Evolutionary conservation across 2,888 invertebrate species (phyloP).

Genomic region (Atrina japonica): DNA sequence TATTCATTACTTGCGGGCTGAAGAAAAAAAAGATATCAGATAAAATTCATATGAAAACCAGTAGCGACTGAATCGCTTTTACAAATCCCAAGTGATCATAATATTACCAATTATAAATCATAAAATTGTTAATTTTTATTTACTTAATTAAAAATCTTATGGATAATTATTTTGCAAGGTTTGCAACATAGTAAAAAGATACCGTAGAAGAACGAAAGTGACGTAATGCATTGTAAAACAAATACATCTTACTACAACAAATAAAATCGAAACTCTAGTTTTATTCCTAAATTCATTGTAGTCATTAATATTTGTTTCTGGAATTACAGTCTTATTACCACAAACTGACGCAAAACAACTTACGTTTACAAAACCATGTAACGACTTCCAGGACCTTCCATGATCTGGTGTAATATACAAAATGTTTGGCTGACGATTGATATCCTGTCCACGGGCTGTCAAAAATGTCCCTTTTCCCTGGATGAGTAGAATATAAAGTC

Average conservation of each 20-base stretch:
- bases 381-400: slow-evolving; percentile 73
- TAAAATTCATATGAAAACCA: too few species aligned
- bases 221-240: too few species aligned
- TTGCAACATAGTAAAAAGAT: too few species aligned
- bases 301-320: background rate
- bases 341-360: slow-evolving; percentile 34
- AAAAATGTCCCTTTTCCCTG: slow-evolving; percentile 77
- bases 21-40: slow-evolving; percentile 3
- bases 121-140: too few species aligned
- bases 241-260: too few species aligned
- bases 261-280: too few species aligned
- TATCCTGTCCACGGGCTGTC: slow-evolving; percentile 79
- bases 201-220: too few species aligned
- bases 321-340: background rate
- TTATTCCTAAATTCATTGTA: background rate
- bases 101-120: too few species aligned
- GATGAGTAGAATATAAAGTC: slow-evolving; percentile 1
- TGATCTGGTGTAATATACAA: slow-evolving; percentile 78
- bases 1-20: slow-evolving; percentile 65
- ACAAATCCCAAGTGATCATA: too few species aligned
- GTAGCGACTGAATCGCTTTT: too few species aligned
- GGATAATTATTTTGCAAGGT: too few species aligned
- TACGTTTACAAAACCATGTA: slow-evolving; percentile 80
- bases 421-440: slow-evolving; percentile 78
- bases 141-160: too few species aligned